A percentile compares a stretch with the other conserved stretches of the same genome.
Conservation (phyloP, 2,797 vertebrate species). For the Rhabdomys pumilio region DNA sequence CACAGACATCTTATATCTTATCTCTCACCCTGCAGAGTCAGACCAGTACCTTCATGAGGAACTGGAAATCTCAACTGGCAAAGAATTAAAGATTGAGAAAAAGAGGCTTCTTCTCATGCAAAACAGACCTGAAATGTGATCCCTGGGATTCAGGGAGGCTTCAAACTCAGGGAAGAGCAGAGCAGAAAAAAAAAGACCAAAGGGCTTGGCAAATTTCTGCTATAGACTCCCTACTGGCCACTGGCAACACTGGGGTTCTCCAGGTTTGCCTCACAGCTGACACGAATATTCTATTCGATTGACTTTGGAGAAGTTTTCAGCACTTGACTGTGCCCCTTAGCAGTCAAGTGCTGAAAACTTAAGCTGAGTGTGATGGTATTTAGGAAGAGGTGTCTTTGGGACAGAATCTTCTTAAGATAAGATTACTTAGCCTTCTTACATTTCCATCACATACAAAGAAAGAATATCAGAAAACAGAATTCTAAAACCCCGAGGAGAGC, state of each 20-base stretch:
- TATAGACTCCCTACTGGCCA: not conserved
- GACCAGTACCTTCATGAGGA: not conserved
- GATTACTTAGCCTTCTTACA: not conserved
- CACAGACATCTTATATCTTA: not conserved
- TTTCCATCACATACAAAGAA: not conserved
- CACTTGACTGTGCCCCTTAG: too few relatives aligned
- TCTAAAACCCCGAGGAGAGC: not conserved
- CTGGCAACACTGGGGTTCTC: not conserved
- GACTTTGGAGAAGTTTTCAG: not conserved
- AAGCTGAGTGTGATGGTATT: not conserved
- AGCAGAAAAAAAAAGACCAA: not conserved
- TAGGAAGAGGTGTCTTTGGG: not conserved
- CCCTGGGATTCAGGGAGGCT: accelerated
- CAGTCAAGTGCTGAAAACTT: not conserved
- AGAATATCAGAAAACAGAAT: not conserved
- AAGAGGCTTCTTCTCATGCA: not conserved
- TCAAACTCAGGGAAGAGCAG: not conserved
- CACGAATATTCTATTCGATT: not conserved
- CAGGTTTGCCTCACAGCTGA: not conserved
- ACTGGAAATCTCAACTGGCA: not conserved
- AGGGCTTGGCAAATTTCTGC: not conserved
- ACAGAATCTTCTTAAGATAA: not conserved
- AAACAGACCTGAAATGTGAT: not conserved
- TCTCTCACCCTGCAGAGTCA: not conserved
- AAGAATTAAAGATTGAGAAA: not conserved